Conservation (phyloP, 2,113 vertebrate genomes). For the Taurulus bubalis region DNA sequence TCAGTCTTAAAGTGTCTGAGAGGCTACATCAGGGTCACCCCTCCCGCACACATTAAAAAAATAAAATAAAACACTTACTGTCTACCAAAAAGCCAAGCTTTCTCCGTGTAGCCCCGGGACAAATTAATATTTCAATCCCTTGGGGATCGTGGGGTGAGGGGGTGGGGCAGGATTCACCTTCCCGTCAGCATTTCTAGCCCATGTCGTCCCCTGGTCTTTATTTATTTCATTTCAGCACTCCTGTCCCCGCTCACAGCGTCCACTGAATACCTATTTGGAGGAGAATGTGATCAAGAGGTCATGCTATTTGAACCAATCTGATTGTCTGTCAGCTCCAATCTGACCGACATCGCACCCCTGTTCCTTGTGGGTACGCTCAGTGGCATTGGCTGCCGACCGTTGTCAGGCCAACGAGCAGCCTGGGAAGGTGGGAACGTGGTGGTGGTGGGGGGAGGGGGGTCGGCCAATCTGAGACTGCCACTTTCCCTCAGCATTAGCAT, state of each 20-base stretch:
- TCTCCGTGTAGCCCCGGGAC: conserved; percentile 88
- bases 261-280: conserved; percentile 77
- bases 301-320: conserved; percentile 85
- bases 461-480: conserved; percentile 94
- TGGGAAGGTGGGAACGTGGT: conserved; percentile 73
- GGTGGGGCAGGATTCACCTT: conserved; percentile 79
- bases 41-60: conserved; percentile 55
- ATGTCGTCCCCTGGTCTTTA: conserved; percentile 65
- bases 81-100: conserved; percentile 84
- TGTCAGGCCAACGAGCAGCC: conserved; percentile 88
- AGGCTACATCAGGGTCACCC: conserved; percentile 33
- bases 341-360: conserved; percentile 82
- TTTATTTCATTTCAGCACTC: conserved; percentile 78
- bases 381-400: conserved; percentile 80
- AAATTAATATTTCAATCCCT: conserved; percentile 98
- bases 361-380: conserved; percentile 90
- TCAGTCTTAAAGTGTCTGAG: conserved; percentile 50
- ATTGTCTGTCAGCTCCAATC: conserved; percentile 91
- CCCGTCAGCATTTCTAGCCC: conserved; percentile 85
- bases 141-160: conserved; percentile 80
- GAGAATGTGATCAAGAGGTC: conserved; percentile 81
- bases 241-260: conserved; percentile 66
- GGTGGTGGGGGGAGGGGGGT: conserved; percentile 58
- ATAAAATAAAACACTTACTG: conserved; percentile 91
- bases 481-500: conserved; percentile 97